Base-by-base conservation (phyloP, 2,113 vertebrate species). In the Brachirus orientalis region DNA sequence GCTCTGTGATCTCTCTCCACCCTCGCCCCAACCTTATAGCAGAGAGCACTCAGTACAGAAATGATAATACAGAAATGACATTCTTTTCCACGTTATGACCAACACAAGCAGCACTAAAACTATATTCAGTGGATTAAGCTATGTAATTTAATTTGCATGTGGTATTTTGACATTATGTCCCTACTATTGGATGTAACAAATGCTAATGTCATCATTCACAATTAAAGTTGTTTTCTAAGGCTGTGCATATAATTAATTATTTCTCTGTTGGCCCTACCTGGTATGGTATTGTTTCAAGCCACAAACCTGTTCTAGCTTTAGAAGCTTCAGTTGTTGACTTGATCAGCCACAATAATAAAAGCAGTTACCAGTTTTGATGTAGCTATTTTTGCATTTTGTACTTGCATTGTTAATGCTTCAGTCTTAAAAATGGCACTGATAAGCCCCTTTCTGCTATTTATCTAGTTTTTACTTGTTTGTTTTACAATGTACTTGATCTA, bases 131-230 rank as follows among this genome's bases (percentile, higher is more conserved):
- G 69, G 67, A 75, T 66, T 77, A 83, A 84, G 76, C 76, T 77
- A 63, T 86, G 83, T 89, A 75, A 79, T 82, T 88, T 89, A 77
- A 78, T 82, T 88, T 83, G 89, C 88, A 90, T 88, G 90, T 88
- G 83, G 80, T 75, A 63, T 60, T 77, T 52, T 77, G 72, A 85
- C 75, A 75, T 82, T 76, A 63, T 86, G 75, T 82, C 69, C 75
- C 82, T 70, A 62, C 70, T 76, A 64, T 72, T 83, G 75, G 80
- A 88, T 90, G 82, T 85, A 81, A 82, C 61, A 86, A 86, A 87
- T 82, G 82, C 81, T 85, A 71, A 88, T 86, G 72, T 86, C 84
- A 85, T 88, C 83, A 90, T 82, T 77, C 90, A 81, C 82, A 89
- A 91, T 84, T 87, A 90, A 92, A 89, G 69, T 53, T 79, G 77